Percentiles rank a stretch among this genome's conserved stretches.
phyloP scores from a whole-genome alignment of 2,113 vertebrate species.

The Leptosomus discolor region DNA sequence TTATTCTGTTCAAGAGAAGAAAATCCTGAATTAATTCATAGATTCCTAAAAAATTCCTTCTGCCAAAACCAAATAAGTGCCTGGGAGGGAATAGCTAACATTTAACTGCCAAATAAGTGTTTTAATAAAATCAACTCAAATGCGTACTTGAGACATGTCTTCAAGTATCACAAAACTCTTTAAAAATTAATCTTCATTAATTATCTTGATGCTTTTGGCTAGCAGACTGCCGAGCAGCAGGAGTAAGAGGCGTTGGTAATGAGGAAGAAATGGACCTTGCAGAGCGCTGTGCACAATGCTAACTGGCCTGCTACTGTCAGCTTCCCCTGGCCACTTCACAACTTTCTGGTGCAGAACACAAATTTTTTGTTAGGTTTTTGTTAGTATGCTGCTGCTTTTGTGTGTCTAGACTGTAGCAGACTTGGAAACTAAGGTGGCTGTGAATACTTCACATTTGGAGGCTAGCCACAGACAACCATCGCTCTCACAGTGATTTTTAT shows the following conservation, averaged over 20 bases:
- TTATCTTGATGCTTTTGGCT: neutral
- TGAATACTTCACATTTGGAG: neutral
- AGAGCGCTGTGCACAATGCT: neutral
- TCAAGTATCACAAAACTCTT: neutral
- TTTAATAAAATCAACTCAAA: neutral
- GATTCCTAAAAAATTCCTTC: neutral
- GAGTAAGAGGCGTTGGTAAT: neutral
- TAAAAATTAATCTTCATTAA: neutral
- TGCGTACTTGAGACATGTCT: neutral
- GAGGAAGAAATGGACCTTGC: neutral
- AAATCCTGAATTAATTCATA: neutral
- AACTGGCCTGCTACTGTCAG: neutral
- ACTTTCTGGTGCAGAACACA: neutral
- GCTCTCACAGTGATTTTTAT: neutral
- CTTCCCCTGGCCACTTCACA: neutral
- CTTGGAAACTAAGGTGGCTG: neutral
- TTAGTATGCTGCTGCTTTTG: neutral
- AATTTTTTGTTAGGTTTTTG: neutral
- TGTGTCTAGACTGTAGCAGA: neutral
- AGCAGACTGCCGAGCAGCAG: neutral
- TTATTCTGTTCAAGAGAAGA: neutral
- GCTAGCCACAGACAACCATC: neutral
- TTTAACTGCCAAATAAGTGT: neutral
- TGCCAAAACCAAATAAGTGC: neutral
- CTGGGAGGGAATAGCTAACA: neutral